These are phyloP conservation scores for Serrognathus titanus DNA, from an alignment of 2,888 invertebrate genomes.

Conservation along the genomic window DNA sequence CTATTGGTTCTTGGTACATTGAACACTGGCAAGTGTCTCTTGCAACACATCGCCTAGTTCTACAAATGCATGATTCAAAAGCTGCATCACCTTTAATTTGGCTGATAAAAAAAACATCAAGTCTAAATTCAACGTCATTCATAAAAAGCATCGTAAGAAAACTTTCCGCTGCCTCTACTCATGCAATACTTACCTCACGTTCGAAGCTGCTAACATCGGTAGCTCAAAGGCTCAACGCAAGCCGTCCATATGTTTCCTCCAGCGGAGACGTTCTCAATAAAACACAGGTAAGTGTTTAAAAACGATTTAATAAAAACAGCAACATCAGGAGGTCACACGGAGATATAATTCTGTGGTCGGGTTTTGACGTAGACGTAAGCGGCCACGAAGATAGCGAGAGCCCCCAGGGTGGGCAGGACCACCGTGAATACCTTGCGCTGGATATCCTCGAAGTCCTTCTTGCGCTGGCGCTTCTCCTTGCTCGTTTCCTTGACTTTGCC, in stretches of 20 bases:
- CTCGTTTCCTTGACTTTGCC: conserved; percentile 79
- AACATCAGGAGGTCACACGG: conserved; percentile 11
- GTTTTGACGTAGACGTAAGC: conserved; percentile 79
- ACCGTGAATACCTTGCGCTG: conserved; percentile 76
- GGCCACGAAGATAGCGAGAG: conserved; percentile 67
- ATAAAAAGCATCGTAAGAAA: no score
- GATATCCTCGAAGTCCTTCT: conserved; percentile 76
- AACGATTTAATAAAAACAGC: conserved; percentile 17
- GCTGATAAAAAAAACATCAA: no score
- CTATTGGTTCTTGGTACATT: no score
- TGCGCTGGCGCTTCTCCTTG: conserved; percentile 79
- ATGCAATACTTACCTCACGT: neutral
- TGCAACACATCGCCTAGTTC: no score
- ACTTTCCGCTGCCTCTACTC: no score
- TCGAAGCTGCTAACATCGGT: neutral
- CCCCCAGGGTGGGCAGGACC: conserved; percentile 69
- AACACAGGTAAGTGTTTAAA: conserved; percentile 16
- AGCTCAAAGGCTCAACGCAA: neutral
- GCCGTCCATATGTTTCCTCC: conserved; percentile 1
- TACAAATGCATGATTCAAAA: no score
- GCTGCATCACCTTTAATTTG: no score
- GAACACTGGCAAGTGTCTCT: no score
- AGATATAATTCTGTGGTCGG: conserved; percentile 53
- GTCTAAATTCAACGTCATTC: no score
- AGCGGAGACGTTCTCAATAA: neutral